These are phyloP conservation scores for Salarias fasciatus DNA, from an alignment of 2,797 vertebrate genomes.

Conservation along the genomic window DNA sequence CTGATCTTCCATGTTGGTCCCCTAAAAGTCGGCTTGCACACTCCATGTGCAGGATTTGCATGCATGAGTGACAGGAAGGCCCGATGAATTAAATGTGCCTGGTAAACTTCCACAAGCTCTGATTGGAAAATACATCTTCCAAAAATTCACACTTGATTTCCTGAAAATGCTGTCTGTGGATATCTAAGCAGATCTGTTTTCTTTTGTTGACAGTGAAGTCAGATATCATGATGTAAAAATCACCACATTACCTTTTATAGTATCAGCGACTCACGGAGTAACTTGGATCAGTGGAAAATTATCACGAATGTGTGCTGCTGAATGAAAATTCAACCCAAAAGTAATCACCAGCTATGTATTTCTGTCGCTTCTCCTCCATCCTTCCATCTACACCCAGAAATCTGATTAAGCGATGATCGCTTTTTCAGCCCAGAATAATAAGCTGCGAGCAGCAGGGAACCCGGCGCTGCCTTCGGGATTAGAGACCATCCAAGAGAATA, in stretches of 20 bases:
- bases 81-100: not conserved
- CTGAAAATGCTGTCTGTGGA: too few species aligned
- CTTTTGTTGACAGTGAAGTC: too few species aligned
- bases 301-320: too few species aligned
- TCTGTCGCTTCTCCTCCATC: not conserved
- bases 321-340: constrained; percentile 3
- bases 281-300: too few species aligned
- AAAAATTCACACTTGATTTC: too few species aligned
- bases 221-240: too few species aligned
- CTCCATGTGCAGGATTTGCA: not conserved
- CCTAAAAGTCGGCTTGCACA: too few species aligned
- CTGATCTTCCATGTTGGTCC: not conserved
- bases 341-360: constrained; percentile 3
- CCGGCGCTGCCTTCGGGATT: constrained; percentile 33
- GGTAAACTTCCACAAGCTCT: not conserved
- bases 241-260: too few species aligned
- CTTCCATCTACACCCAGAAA: constrained; percentile 9
- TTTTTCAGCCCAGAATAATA: constrained; percentile 38
- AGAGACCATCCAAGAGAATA: constrained; percentile 59
- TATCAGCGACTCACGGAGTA: too few species aligned
- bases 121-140: too few species aligned
- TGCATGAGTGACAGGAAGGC: not conserved
- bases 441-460: constrained; percentile 21
- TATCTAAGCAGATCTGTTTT: too few species aligned
- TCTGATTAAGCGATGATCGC: constrained; percentile 37